Evolutionary conservation across 2,113 vertebrate genomes (phyloP), one percentile per base, ranked within the genome.

Genomic region (Oryzias melastigma): DNA sequence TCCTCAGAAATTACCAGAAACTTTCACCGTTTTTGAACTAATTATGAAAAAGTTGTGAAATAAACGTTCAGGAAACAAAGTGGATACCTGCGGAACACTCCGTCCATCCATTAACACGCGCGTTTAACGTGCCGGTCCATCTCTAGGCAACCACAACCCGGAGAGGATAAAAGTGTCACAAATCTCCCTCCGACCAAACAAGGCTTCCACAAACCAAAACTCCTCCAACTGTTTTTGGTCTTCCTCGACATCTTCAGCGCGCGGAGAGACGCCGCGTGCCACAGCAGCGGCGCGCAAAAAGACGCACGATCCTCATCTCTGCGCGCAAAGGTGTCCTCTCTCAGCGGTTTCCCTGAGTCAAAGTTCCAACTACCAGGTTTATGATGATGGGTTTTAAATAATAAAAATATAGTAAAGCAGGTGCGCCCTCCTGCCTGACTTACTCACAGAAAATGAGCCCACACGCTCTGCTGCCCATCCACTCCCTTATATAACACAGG

Each of bases 21-120:
- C 63, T 66, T 58, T 45, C 7, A 51, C 41, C 45, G 6, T 42
- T 61, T 48, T 16, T 1, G 5, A 44, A 7, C 25, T 13, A n/a
- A 57, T 71, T 24, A 46, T 43, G 14, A 14, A 27, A 27, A 60
- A 86, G 87, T 89, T 86, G 59, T 43, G 14, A 17, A 47, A 50
- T 52, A 55, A 69, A 69, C 27, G 60, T 61, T 51, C 79, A 18
- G 41, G 53, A 15, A 29, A 62, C 19, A 19, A 17, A 3, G 56
- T 29, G 50, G 76, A 80, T 65, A 43, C 65, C 64, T 48, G 70
- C 58, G 47, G 53, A 48, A 65, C 68, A 68, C 66, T 52, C 52
- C 15, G 22, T 25, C 12, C 35, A 35, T 35, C 35, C 35, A 35
- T 35, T 35, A 35, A 35, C 10, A 35, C 2, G 8, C 35, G 35